Evolutionary conservation across 2,113 vertebrate genomes (phyloP).

Genomic region (Pedionomus torquatus): DNA sequence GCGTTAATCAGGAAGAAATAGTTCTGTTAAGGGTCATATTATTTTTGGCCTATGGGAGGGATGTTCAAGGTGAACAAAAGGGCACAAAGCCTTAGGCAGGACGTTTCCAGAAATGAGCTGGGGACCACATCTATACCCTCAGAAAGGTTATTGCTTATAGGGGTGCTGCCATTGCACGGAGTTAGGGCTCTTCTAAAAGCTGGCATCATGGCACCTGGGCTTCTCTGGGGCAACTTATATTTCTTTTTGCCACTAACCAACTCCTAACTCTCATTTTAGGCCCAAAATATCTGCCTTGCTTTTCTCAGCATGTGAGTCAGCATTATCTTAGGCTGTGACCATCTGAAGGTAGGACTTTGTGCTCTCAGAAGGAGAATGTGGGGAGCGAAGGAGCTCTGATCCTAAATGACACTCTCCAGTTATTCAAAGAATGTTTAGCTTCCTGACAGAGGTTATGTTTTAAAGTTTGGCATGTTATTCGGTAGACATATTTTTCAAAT

Average conservation of each 20-base stretch:
- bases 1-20: conserved; percentile 23
- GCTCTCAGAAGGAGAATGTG: neutral
- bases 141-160: neutral
- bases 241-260: neutral
- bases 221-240: neutral
- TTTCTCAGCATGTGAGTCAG: neutral
- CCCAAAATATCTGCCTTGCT: neutral
- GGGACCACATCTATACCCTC: neutral
- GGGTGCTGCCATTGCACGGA: neutral
- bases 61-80: conserved; percentile 25
- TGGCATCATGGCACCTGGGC: neutral
- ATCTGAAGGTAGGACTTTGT: neutral
- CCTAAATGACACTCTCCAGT: neutral
- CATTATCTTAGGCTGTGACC: neutral
- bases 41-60: conserved; percentile 16
- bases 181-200: neutral
- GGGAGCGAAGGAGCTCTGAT: neutral
- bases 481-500: neutral
- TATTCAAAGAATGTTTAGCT: neutral
- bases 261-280: neutral
- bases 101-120: neutral
- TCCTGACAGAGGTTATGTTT: neutral
- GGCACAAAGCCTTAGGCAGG: neutral
- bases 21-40: neutral
- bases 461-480: neutral